These are phyloP conservation scores for Stenchaetothrips biformis DNA, from an alignment of 2,888 invertebrate species.

Conservation along the genomic window DNA sequence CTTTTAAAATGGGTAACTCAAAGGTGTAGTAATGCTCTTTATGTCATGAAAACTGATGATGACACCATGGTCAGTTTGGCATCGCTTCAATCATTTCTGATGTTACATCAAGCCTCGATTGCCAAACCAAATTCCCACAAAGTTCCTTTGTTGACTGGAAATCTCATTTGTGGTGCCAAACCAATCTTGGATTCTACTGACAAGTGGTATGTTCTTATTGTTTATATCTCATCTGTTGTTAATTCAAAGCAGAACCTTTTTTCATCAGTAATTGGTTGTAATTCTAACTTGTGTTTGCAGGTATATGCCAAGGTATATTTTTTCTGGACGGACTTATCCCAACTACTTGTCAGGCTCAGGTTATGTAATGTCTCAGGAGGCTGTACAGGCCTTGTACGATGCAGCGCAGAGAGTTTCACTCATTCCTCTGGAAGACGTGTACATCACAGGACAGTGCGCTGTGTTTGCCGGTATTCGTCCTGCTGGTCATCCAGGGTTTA, in stretches of 20 bases:
- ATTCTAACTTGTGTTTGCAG: constrained; percentile 44
- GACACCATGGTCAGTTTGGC: constrained; percentile 79
- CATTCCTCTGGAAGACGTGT: constrained; percentile 74
- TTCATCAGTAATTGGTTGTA: background rate
- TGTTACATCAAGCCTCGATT: constrained; percentile 31
- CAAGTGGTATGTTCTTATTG: constrained; percentile 60
- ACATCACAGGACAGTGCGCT: constrained; percentile 65
- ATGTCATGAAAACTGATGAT: constrained; percentile 79
- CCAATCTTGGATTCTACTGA: constrained; percentile 67
- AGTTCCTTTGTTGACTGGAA: constrained; percentile 58
- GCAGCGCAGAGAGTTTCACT: constrained; percentile 63
- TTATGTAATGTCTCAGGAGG: constrained; percentile 66
- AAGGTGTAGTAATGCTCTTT: constrained; percentile 59
- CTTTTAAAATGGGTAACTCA: constrained; percentile 74
- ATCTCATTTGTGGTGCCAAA: constrained; percentile 70
- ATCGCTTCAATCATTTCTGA: constrained; percentile 52
- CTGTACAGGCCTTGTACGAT: constrained; percentile 60
- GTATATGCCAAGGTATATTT: constrained; percentile 78
- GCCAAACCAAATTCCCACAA: constrained; percentile 40
- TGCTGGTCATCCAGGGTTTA: constrained; percentile 61
- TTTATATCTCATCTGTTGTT: background rate
- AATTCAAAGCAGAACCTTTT: background rate
- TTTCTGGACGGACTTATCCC: constrained; percentile 64
- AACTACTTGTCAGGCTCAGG: constrained; percentile 77
- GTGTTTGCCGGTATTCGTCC: constrained; percentile 55